These are phyloP conservation scores for Sardina pilchardus DNA, from an alignment of 2,113 vertebrate genomes.

Conservation along the genomic window DNA sequence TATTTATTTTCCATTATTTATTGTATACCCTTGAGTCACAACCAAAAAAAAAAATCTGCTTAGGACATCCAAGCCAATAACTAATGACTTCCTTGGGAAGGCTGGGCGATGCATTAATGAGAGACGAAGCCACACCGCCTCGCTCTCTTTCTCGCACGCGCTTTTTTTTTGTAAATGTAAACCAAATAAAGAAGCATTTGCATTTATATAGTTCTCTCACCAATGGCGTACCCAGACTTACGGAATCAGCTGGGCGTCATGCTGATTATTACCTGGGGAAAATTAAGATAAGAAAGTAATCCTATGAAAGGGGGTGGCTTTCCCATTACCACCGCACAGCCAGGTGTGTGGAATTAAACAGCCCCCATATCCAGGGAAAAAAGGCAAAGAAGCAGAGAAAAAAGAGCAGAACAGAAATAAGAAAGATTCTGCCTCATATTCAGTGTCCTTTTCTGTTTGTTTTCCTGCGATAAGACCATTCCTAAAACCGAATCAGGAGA, in stretches of 20 bases:
- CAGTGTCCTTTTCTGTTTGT: constrained; percentile 36
- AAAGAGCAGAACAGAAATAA: background rate
- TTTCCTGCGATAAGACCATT: constrained; percentile 43
- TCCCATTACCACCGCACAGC: constrained; percentile 54
- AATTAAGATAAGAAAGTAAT: constrained; percentile 77
- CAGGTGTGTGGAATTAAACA: constrained; percentile 59
- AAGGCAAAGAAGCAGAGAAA: no score
- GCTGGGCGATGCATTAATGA: constrained; percentile 61
- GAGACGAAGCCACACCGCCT: constrained; percentile 50
- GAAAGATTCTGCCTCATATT: constrained; percentile 28
- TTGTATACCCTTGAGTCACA: constrained; percentile 51
- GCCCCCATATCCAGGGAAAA: constrained; percentile 44
- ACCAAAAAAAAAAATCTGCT: constrained; percentile 47
- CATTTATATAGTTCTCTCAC: constrained; percentile 77
- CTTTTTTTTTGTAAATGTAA: constrained; percentile 67
- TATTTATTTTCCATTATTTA: constrained; percentile 37
- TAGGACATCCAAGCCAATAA: constrained; percentile 49
- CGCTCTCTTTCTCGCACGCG: background rate
- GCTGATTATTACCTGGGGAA: constrained; percentile 73
- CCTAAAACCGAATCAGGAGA: constrained; percentile 49
- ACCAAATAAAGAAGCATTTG: constrained; percentile 75
- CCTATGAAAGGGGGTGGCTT: constrained; percentile 66
- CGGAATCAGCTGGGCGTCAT: constrained; percentile 62
- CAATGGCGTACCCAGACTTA: constrained; percentile 48
- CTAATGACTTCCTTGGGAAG: constrained; percentile 61